These are phyloP conservation scores for Karalla daura DNA, from an alignment of 2,797 vertebrate species.

Conservation along the genomic window DNA sequence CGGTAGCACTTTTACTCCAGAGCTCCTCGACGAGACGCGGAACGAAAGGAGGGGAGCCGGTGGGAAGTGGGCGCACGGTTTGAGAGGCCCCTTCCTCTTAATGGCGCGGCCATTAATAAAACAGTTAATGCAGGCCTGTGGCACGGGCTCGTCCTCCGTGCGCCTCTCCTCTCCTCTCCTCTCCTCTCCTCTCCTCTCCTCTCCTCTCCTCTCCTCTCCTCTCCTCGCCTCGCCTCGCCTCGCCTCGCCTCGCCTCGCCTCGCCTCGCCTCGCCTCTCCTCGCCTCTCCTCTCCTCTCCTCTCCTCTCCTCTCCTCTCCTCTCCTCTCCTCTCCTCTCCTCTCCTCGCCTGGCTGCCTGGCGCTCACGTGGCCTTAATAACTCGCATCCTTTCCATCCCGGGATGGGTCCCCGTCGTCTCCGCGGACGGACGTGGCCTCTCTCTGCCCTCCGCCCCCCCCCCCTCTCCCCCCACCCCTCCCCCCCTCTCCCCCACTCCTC, in stretches of 20 bases:
- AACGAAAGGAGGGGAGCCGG: constrained; percentile 48
- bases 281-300: too few relatives aligned
- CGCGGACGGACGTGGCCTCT: constrained; percentile 27
- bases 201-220: constrained; percentile 12
- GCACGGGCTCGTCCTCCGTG: constrained; percentile 14
- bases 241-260: constrained; percentile 11
- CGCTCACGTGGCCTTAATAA: constrained; percentile 46
- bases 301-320: too few relatives aligned
- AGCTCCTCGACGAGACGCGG: too few relatives aligned
- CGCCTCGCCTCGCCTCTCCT: too few relatives aligned
- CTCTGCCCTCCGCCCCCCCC: not conserved
- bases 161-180: too few relatives aligned
- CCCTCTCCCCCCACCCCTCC: too few relatives aligned
- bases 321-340: constrained; percentile 11
- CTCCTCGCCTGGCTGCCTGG: constrained; percentile 18
- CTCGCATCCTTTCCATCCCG: constrained; percentile 58
- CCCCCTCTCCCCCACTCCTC: constrained; percentile 17
- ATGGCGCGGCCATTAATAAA: constrained; percentile 56
- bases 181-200: too few relatives aligned
- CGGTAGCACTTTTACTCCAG: too few relatives aligned
- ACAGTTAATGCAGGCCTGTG: constrained; percentile 41
- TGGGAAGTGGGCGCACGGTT: constrained; percentile 45
- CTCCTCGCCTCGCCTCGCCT: constrained; percentile 18
- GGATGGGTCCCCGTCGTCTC: constrained; percentile 29
- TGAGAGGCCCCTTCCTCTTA: constrained; percentile 54